Evolutionary conservation across 1,140 invertebrate species (phyloP).

Genomic region (Apis cerana): DNA sequence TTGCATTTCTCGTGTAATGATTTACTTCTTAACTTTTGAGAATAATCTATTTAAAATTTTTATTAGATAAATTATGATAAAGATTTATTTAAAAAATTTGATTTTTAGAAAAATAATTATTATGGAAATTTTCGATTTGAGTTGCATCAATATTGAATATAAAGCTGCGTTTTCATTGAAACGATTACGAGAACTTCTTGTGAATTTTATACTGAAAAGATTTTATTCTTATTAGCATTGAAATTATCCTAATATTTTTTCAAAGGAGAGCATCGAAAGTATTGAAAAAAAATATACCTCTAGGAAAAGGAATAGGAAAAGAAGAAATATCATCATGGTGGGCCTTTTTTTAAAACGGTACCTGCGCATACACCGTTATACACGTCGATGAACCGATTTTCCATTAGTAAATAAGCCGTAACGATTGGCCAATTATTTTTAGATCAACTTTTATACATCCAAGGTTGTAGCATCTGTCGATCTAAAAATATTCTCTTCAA

Average conservation of each 20-base stretch:
- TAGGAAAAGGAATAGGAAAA: background rate
- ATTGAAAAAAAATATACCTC: background rate
- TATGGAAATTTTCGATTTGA: background rate
- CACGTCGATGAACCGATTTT: conserved; percentile 26
- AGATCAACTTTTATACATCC: conserved; percentile 24
- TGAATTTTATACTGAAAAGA: no score
- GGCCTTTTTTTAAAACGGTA: background rate
- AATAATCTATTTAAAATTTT: background rate
- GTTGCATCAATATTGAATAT: no score
- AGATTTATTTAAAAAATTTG: background rate
- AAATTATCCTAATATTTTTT: no score
- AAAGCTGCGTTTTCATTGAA: no score
- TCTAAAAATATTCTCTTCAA: conserved; percentile 23
- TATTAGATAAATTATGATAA: background rate
- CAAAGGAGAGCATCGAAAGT: background rate
- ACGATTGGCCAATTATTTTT: conserved; percentile 32
- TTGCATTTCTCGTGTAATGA: background rate
- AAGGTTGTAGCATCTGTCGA: conserved; percentile 29
- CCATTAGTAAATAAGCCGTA: conserved; percentile 33
- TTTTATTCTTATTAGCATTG: no score
- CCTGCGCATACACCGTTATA: conserved; percentile 6
- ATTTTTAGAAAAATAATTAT: background rate
- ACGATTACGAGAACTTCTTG: no score
- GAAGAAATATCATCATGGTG: background rate
- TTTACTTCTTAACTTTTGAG: background rate